These are phyloP conservation scores for Mustelus asterias DNA, from an alignment of 2,113 vertebrate species.

Conservation along the genomic window DNA sequence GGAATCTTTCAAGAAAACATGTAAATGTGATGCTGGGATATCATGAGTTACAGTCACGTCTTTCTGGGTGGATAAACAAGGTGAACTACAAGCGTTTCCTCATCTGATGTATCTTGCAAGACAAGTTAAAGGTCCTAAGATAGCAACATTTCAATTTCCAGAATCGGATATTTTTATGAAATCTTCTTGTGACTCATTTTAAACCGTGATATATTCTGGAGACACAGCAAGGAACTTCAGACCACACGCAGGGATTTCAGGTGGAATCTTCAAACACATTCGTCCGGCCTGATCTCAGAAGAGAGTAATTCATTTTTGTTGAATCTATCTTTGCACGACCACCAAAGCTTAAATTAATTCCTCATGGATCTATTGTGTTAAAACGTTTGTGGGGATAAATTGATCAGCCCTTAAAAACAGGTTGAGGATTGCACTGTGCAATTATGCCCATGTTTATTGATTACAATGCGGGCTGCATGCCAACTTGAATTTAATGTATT, in stretches of 20 bases:
- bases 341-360: neutral
- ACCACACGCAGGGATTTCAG: neutral
- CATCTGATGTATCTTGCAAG: neutral
- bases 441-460: no score
- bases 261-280: neutral
- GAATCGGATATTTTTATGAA: neutral
- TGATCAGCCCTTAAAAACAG: no score
- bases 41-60: neutral
- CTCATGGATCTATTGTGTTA: neutral
- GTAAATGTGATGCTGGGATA: neutral
- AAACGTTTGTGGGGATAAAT: neutral
- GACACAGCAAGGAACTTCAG: neutral
- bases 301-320: neutral
- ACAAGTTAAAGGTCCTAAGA: neutral
- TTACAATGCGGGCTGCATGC: no score
- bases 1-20: neutral
- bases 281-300: neutral
- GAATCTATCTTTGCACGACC: neutral
- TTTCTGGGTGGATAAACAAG: neutral
- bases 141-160: neutral
- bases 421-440: no score
- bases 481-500: neutral
- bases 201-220: neutral
- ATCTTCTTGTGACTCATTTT: neutral
- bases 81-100: neutral